Conservation (phyloP, 2,888 invertebrate genomes). For the Candidula unifasciata region DNA sequence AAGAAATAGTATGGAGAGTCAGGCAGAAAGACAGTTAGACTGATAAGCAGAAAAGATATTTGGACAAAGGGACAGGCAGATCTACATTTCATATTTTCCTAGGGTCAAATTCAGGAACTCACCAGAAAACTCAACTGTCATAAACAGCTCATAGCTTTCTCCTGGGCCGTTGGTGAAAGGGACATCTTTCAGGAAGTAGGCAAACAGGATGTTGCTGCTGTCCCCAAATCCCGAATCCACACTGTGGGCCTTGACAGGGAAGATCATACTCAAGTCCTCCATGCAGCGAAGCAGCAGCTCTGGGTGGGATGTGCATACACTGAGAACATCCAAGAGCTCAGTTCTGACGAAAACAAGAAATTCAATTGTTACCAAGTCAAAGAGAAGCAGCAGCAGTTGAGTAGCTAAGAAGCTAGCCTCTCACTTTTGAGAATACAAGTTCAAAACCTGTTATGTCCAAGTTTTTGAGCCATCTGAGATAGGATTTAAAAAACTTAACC, state of each 20-base stretch:
- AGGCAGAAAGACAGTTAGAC: background rate
- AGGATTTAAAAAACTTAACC: too few species aligned
- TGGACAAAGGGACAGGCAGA: too few species aligned
- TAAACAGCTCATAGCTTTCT: constrained; percentile 22
- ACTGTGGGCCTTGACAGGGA: constrained; percentile 9
- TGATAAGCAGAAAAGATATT: background rate
- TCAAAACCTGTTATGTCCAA: too few species aligned
- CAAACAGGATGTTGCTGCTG: constrained; percentile 22
- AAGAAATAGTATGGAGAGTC: too few species aligned
- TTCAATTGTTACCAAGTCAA: background rate
- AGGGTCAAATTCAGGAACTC: background rate
- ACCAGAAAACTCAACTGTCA: constrained; percentile 39
- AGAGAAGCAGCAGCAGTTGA: too few species aligned
- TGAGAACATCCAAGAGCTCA: constrained; percentile 25
- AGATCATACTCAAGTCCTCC: constrained; percentile 25
- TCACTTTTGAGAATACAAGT: too few species aligned
- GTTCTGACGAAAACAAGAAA: constrained; percentile 6
- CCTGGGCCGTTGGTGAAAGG: background rate
- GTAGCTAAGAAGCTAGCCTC: too few species aligned
- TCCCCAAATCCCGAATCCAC: constrained; percentile 46
- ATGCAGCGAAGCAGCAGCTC: constrained; percentile 38
- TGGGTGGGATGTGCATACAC: background rate
- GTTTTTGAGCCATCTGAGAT: too few species aligned
- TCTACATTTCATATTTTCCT: too few species aligned
- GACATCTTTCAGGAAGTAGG: constrained; percentile 36